Evolutionary conservation across 2,888 invertebrate genomes (phyloP).

Genomic region (Caenorhabditis afra): DNA sequence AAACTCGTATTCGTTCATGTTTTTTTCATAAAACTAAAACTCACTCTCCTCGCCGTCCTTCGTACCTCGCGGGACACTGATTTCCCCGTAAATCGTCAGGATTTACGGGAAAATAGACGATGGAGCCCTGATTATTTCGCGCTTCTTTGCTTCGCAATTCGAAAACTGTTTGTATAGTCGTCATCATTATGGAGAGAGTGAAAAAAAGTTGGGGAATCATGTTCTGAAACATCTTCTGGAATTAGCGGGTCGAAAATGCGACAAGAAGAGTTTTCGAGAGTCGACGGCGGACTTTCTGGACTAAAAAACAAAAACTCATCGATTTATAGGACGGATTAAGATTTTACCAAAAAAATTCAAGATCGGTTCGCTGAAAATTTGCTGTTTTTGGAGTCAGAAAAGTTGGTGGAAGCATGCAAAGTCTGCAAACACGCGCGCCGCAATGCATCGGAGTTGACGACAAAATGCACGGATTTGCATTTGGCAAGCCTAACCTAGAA

Average conservation of each 20-base stretch:
- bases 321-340: too few species aligned
- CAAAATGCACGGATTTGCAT: too few species aligned
- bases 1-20: background rate
- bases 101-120: conserved; percentile 2
- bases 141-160: conserved; percentile 2
- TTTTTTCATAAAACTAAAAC: background rate
- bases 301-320: background rate
- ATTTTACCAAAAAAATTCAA: background rate
- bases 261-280: too few species aligned
- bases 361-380: conserved; percentile 4
- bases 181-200: conserved; percentile 2
- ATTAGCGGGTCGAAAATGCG: too few species aligned
- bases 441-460: background rate
- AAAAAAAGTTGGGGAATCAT: conserved; percentile 25
- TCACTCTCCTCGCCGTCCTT: background rate
- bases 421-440: conserved; percentile 26
- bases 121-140: background rate
- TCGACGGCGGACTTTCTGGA: too few species aligned
- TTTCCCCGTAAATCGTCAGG: conserved; percentile 4
- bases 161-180: conserved; percentile 27
- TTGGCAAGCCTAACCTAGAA: background rate
- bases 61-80: background rate
- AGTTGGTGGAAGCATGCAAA: background rate
- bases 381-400: background rate
- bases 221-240: background rate